Conservation (phyloP, 2,113 vertebrate genomes). For the Callipepla californica region DNA sequence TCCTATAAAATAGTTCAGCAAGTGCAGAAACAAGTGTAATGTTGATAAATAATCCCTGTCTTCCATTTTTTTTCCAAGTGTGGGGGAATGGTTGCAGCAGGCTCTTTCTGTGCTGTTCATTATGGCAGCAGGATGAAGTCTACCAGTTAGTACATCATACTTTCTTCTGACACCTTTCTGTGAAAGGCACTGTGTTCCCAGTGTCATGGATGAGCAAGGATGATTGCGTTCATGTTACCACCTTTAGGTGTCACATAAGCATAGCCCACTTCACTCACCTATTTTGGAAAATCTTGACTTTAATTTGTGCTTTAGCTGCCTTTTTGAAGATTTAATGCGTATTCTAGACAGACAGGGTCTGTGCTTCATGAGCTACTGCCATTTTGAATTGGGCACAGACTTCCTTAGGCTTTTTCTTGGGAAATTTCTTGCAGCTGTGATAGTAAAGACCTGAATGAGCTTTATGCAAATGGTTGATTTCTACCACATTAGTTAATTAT, state of each 20-base stretch:
- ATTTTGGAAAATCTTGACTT: background rate
- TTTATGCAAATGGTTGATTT: constrained; percentile 52
- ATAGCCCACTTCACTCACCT: background rate
- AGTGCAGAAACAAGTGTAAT: background rate
- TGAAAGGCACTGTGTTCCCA: background rate
- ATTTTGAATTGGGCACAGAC: background rate
- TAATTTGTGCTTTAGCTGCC: background rate
- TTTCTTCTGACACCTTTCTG: background rate
- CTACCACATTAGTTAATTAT: constrained; percentile 62
- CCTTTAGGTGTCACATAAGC: background rate
- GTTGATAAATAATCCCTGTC: background rate
- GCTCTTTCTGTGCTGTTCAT: background rate
- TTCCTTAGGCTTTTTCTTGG: background rate
- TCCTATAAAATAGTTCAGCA: background rate
- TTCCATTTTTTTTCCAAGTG: background rate
- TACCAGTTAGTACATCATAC: background rate
- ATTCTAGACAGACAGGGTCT: background rate
- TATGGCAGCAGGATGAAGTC: background rate
- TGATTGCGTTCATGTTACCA: background rate
- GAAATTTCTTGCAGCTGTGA: background rate
- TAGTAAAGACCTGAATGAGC: constrained; percentile 12
- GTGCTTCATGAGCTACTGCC: background rate
- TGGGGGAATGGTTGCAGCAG: rapidly evolving
- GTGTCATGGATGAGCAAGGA: background rate
- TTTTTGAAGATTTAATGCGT: background rate